Evolutionary conservation across 2,113 vertebrate species (phyloP), one percentile per base, ranked within the genome.

Genomic region (Neodontobutis hainanensis): DNA sequence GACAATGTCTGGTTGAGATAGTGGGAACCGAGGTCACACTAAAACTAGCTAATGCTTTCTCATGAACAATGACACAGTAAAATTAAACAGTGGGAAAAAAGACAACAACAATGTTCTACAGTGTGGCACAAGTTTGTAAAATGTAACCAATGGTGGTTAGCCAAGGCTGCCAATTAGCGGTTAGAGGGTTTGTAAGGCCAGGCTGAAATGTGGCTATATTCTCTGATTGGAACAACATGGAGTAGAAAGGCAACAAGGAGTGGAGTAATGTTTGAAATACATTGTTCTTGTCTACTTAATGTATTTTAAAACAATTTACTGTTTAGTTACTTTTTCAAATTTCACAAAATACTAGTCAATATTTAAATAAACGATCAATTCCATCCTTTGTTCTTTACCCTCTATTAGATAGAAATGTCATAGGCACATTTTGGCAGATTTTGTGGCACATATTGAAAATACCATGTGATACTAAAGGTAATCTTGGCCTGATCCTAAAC

Each of bases 21-120:
- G 53, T 82, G 82, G 77, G 84, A 85, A 82, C 78, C 12, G 58
- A 80, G 68, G 77, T 79, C 78, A 61, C 43, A 0, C 47, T 52
- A 43, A 27, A 70, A 63, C 55, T 42, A 10, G 27, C 14, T 68
- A 64, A 0, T 42, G 64, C 47, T 47, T 81, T 83, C 74, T 80
- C 67, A 80, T 60, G 62, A 64, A 58, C 68, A 70, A 60, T 63
- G 47, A 72, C 59, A 19, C n/a, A 65, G 57, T 46, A 62, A 65
- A 76, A 75, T 70, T 43, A 60, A 78, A 73, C 58, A 55, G 65
- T 0, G 8, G 36, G 60, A 15, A 46, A 19, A 14, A 62, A n/a
- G 68, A 67, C 56, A 70, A 70, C 36, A 75, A 67, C 1, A 50
- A 61, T n/a, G 55, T 49, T 70, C 62, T 68, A 61, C 60, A 61